Conservation (phyloP, 2,797 vertebrate genomes). For the Lagocephalus sceleratus region DNA sequence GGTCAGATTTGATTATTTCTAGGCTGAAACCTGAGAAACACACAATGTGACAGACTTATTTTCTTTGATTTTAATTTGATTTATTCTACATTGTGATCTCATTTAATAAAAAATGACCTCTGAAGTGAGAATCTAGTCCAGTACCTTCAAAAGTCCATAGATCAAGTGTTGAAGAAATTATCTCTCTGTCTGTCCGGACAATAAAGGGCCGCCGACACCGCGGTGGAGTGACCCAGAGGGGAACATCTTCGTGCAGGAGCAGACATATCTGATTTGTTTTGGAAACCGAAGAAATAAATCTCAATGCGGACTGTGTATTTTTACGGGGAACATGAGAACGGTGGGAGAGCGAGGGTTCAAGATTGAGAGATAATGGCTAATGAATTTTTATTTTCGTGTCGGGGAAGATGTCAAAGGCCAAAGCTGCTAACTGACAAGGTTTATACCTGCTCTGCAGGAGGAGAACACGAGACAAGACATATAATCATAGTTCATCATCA, state of each 20-base stretch:
- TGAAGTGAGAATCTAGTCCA: constrained; percentile 14
- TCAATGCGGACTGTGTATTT: constrained; percentile 56
- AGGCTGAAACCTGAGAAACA: too few species aligned
- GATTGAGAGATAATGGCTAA: constrained; percentile 20
- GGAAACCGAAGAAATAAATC: constrained; percentile 55
- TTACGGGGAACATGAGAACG: constrained; percentile 49
- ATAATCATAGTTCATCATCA: not conserved
- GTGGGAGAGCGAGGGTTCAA: constrained; percentile 30
- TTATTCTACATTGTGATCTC: constrained; percentile 15
- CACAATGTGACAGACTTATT: too few species aligned
- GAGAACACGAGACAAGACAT: constrained; percentile 2
- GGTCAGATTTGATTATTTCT: too few species aligned
- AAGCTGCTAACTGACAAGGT: not conserved
- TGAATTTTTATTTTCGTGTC: constrained; percentile 1
- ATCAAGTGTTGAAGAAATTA: constrained; percentile 32
- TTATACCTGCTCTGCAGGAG: constrained; percentile 3
- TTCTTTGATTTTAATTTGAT: too few species aligned
- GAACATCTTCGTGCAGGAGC: constrained; percentile 19
- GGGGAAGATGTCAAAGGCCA: constrained; percentile 4
- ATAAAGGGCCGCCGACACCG: constrained; percentile 46
- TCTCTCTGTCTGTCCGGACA: constrained; percentile 28
- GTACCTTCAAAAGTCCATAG: constrained; percentile 41
- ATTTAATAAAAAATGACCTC: constrained; percentile 28
- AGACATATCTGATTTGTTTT: constrained; percentile 49
- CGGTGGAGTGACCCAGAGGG: constrained; percentile 35